phyloP scores from a whole-genome alignment of 53 echinoderm and acorn worm genomes.

The Henricia sp. region DNA sequence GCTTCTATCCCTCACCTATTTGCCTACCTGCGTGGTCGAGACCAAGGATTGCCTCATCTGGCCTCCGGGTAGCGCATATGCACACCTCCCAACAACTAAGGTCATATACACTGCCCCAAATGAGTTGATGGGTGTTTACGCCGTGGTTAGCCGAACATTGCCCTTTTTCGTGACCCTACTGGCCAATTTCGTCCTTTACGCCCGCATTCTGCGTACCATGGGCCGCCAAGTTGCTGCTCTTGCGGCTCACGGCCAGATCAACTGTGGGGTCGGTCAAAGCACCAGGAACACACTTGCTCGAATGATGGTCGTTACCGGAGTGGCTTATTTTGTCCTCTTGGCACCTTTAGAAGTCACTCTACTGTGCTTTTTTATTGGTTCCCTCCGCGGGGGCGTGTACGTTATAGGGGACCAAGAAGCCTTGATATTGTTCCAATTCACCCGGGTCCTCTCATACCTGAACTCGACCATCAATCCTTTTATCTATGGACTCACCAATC shows the following conservation, averaged over 20 bases:
- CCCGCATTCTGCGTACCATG: constrained; percentile 26
- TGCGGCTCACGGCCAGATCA: constrained; percentile 39
- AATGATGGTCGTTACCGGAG: constrained; percentile 40
- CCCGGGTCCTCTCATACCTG: constrained; percentile 27
- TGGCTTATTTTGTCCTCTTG: constrained; percentile 34
- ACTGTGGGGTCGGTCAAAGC: constrained; percentile 27
- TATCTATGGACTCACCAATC: constrained; percentile 18
- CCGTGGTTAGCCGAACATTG: neutral
- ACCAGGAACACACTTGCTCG: constrained; percentile 17
- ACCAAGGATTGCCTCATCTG: constrained; percentile 10
- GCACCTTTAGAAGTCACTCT: constrained; percentile 38
- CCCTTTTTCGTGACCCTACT: constrained; percentile 41
- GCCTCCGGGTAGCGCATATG: neutral
- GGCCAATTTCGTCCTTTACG: constrained; percentile 18
- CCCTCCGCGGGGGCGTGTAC: constrained; percentile 2
- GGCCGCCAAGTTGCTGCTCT: constrained; percentile 41
- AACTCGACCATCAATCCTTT: constrained; percentile 20
- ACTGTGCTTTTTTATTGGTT: constrained; percentile 13
- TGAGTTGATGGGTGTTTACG: neutral
- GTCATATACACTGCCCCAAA: neutral
- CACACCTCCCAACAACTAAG: neutral
- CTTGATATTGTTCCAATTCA: neutral
- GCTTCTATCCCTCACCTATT: constrained; percentile 24
- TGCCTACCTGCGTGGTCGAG: constrained; percentile 13
- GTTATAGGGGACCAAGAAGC: neutral